Base-by-base conservation (phyloP, 2,113 vertebrate genomes). In the Dolichotis patagonum region DNA sequence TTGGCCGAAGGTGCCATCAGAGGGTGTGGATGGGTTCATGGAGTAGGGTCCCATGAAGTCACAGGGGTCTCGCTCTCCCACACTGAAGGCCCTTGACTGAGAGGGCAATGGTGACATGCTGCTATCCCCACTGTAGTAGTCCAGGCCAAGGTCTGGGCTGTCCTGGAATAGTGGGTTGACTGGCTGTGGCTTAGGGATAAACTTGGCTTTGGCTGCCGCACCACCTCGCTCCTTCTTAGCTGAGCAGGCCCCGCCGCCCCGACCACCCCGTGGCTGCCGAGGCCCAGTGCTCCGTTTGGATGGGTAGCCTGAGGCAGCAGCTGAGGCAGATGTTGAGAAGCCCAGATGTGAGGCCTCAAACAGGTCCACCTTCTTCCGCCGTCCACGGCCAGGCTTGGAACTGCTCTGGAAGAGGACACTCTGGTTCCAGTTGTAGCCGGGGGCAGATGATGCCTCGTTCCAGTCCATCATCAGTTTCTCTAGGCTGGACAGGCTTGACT, bases 401-500 rank as follows among this genome's bases (percentile, higher is more conserved):
- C 98, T 99, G 0, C 99, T 99, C 98, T 99, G 99, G 98, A 99
- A 99, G 91, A 99, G 99, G 91, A 99, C 99, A 0, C 99, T 99
- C 98, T 99, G 99, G 98, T 99, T 99, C 99, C 99, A 99, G 99
- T 99, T 99, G 98, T 99, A 99, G 67, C 99, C 99, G 0, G 99
- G 99, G 35, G 99, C 99, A 0, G 99, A 99, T 3, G 99, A 99
- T 0, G 99, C 99, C 98, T 99, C 99, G 0, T 99, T 99, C 99
- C 99, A 99, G 97, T 99, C 99, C 99, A 99, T 99, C 99, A 99
- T 99, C 96, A 99, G 97, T 95, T 99, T 99, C 98, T 99, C 99
- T 97, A 99, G 98, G 97, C 99, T 99, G 90, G 99, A 99, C 90
- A 99, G 98, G 97, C 99, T 99, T 24, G 99, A 99, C 97, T 99